Evolutionary conservation across 1,140 invertebrate genomes (phyloP), one percentile per base, ranked within the genome.

Genomic region (Anoplophora glabripennis): DNA sequence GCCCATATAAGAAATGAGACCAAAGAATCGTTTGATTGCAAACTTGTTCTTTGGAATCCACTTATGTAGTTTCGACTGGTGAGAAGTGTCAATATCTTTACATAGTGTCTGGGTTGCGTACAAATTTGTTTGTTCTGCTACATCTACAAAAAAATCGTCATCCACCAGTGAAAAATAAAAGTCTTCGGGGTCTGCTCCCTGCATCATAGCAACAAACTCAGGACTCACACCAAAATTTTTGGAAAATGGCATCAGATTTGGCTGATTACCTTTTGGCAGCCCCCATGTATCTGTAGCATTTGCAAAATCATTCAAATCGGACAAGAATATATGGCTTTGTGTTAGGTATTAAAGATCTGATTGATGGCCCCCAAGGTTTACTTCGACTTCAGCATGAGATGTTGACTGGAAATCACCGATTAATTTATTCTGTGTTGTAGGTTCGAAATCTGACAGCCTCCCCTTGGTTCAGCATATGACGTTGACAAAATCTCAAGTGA

Each of bases 1-100:
- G 14, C 35, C 38, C 55, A 57, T 57, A 15, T 57, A 57, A 4
- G 36, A 36, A 12, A 57, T 11, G 17, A 57, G 4, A 37, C 46
- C 46, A 45, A 14, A 52, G 10, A 33, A 33, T 5, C n/a, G 11
- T 36, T 36, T 34, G 12, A 15, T 38, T 38, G 7, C n/a, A 18
- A 14, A 40, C 9, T 40, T 3, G 9, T 48, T 8, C 4, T 2
- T n/a, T 40, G n/a, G n/a, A 7, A 48, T 7, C 45, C 18, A 33
- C 28, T 48, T 9, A 40, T 21, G 9, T 3, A 41, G 2, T 17
- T 7, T 12, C 2, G 40, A 2, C 4, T 2, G 4, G 4, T 2
- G n/a, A 41, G 15, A 3, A 7, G 40, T 41, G 40, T 41, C n/a
- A 3, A 3, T 17, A 7, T 2, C 40, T 3, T 12, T 41, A 3